Evolutionary conservation across 2,113 vertebrate species (phyloP).

Genomic region (Macaca mulatta): DNA sequence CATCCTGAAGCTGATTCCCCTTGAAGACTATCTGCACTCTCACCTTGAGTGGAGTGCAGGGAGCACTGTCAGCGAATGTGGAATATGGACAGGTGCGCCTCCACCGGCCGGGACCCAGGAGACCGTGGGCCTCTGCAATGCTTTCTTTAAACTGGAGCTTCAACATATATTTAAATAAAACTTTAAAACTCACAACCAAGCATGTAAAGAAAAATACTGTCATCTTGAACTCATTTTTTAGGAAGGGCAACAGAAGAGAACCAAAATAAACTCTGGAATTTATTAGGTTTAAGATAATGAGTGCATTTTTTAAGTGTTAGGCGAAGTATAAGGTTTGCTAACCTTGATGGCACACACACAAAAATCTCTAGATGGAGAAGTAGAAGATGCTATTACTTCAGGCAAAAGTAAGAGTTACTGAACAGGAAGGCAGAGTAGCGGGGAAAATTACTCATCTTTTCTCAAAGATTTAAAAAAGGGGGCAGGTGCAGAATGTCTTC

Average conservation of each 20-base stretch:
- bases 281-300: background rate
- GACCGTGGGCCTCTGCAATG: background rate
- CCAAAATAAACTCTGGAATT: background rate
- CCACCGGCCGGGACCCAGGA: too few relatives aligned
- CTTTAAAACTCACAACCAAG: background rate
- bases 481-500: background rate
- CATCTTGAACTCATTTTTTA: slow-evolving; percentile 22
- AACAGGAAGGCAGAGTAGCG: background rate
- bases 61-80: background rate
- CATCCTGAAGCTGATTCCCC: background rate
- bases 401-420: background rate
- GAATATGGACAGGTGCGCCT: background rate
- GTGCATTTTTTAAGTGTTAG: background rate
- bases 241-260: background rate
- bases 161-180: background rate
- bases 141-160: background rate
- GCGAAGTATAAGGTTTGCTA: background rate
- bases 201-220: slow-evolving; percentile 25
- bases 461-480: background rate
- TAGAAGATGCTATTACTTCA: background rate
- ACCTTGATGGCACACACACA: background rate
- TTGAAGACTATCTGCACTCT: background rate
- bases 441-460: background rate
- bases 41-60: too few relatives aligned
- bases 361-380: background rate